phyloP scores from a whole-genome alignment of 2,888 invertebrate species.

The Mallateleia sp. region DNA sequence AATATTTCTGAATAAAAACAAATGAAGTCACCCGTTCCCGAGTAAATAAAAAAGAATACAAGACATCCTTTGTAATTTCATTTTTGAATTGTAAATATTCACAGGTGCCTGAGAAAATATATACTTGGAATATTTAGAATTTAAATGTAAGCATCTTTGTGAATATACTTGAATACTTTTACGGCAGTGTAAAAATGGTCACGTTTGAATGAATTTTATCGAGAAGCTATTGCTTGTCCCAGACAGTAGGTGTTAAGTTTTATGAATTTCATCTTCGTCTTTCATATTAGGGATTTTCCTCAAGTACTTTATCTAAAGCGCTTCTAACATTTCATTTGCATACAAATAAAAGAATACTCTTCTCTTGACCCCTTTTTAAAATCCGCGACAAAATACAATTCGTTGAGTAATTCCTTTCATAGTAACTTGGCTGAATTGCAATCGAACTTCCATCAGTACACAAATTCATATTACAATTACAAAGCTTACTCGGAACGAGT shows the following conservation, averaged over 20 bases:
- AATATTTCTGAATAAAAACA: slow-evolving; percentile 1
- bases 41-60: slow-evolving; percentile 28
- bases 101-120: slow-evolving; percentile 88
- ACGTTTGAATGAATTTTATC: background rate
- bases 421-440: too few species aligned
- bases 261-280: background rate
- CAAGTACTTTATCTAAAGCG: too few species aligned
- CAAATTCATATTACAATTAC: too few species aligned
- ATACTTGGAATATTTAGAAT: slow-evolving; percentile 86
- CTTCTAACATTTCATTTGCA: too few species aligned
- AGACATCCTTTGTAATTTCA: slow-evolving; percentile 68
- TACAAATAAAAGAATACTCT: too few species aligned
- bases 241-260: slow-evolving; percentile 9
- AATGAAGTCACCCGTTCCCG: slow-evolving; percentile 22
- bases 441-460: too few species aligned
- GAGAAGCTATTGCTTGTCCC: slow-evolving; percentile 8
- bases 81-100: slow-evolving; percentile 88
- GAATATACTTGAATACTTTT: slow-evolving; percentile 22
- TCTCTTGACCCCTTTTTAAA: too few species aligned
- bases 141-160: slow-evolving; percentile 78
- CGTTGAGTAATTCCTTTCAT: too few species aligned
- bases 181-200: slow-evolving; percentile 10
- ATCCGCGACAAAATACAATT: too few species aligned
- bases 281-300: too few species aligned
- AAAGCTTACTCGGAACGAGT: too few species aligned